These are phyloP conservation scores for Plusia festucae DNA, from an alignment of 2,888 invertebrate genomes.

Conservation along the genomic window DNA sequence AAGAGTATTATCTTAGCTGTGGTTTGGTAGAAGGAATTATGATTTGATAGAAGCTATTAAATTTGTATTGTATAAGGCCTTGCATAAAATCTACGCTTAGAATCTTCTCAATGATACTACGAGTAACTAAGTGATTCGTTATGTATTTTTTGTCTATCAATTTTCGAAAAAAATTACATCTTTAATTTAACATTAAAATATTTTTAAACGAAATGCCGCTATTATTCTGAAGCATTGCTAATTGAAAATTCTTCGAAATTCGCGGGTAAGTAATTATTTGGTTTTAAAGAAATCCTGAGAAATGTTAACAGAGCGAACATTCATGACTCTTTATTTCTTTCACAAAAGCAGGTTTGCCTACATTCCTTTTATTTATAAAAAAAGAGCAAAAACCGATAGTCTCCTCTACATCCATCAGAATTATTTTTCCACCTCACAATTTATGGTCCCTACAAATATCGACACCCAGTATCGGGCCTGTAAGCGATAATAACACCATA, in stretches of 20 bases:
- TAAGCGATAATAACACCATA: conserved; percentile 53
- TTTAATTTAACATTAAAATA: background rate
- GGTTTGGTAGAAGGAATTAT: conserved; percentile 16
- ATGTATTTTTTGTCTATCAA: no score
- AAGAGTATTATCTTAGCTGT: conserved; percentile 15
- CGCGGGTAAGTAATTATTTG: background rate
- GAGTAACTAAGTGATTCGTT: no score
- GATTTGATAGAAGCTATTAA: conserved; percentile 21
- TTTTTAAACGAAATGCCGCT: background rate
- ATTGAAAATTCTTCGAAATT: background rate
- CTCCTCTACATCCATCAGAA: conserved; percentile 38
- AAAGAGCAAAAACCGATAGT: conserved; percentile 9
- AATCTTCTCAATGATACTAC: no score
- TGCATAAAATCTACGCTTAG: background rate
- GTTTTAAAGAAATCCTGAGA: background rate
- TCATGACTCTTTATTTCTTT: background rate
- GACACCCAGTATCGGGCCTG: conserved; percentile 31
- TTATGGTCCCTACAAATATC: conserved; percentile 34
- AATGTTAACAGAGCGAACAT: background rate
- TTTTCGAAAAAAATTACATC: no score
- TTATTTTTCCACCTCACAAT: conserved; percentile 33
- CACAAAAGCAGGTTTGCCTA: background rate
- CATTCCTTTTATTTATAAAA: conserved; percentile 11
- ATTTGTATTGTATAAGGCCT: background rate
- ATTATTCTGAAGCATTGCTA: background rate